A percentile compares a stretch with the other conserved stretches of the same genome.
Conservation (phyloP, 2,888 invertebrate species). For the Hypercompe scribonia region DNA sequence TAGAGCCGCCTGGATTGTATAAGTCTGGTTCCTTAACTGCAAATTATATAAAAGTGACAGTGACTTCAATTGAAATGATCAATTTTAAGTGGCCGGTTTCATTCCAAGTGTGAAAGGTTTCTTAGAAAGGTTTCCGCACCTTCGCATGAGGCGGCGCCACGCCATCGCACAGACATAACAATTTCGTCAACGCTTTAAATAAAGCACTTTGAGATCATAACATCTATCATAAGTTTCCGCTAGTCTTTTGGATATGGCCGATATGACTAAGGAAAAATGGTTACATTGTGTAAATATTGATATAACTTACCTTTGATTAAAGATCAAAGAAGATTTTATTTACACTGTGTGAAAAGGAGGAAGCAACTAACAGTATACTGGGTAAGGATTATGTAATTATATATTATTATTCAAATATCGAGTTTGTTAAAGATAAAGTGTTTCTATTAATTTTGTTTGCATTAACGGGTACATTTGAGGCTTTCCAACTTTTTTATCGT, state of each 20-base stretch:
- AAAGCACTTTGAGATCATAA: slow-evolving; percentile 74
- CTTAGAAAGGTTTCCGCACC: slow-evolving; percentile 64
- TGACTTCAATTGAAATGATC: background rate
- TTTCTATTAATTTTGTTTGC: background rate
- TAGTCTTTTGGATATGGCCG: slow-evolving; percentile 34
- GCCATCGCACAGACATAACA: slow-evolving; percentile 70
- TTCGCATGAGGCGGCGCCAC: slow-evolving; percentile 67
- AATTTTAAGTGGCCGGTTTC: background rate
- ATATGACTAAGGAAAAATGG: slow-evolving; percentile 14
- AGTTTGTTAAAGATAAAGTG: background rate
- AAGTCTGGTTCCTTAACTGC: background rate
- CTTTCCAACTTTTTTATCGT: background rate
- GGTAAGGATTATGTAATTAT: slow-evolving; percentile 10
- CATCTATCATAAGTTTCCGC: slow-evolving; percentile 64
- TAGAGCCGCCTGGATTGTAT: background rate
- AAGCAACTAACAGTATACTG: slow-evolving; percentile 12
- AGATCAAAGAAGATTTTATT: slow-evolving; percentile 24
- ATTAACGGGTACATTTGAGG: background rate
- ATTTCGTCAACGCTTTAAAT: slow-evolving; percentile 69
- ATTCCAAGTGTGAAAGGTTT: slow-evolving; percentile 9
- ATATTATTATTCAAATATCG: background rate
- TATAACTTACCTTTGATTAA: slow-evolving; percentile 17
- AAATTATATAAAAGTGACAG: background rate
- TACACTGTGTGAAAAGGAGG: slow-evolving; percentile 2
- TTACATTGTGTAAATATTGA: slow-evolving; percentile 21